Conservation (phyloP, 2,797 vertebrate genomes). For the Emys orbicularis region DNA sequence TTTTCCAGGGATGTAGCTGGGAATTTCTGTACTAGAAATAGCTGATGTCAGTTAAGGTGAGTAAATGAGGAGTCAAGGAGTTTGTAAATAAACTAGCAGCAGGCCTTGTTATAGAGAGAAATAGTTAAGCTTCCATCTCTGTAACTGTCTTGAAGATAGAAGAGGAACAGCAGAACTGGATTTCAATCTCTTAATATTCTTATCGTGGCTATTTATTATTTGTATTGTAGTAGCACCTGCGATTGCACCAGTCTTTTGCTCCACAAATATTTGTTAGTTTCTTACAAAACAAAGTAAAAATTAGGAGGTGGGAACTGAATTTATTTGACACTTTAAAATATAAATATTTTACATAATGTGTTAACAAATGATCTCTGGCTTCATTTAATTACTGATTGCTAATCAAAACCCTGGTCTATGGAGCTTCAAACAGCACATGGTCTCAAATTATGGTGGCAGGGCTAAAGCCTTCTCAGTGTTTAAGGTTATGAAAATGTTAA, state of each 20-base stretch:
- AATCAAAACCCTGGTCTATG: not conserved
- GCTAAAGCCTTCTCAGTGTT: fast-evolving
- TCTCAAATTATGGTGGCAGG: not conserved
- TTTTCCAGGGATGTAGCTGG: not conserved
- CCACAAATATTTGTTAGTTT: not conserved
- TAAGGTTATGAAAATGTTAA: not conserved
- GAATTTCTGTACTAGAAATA: not conserved
- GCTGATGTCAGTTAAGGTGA: not conserved
- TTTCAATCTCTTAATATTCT: not conserved
- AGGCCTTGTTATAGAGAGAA: not conserved
- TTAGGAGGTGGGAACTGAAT: not conserved
- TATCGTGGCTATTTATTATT: not conserved
- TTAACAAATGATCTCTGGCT: not conserved
- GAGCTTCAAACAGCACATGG: not conserved
- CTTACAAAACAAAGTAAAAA: not conserved
- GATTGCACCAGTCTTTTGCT: not conserved
- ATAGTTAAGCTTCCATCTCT: not conserved
- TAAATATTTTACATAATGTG: not conserved
- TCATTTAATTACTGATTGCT: not conserved
- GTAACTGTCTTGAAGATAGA: not conserved
- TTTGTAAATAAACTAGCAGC: not conserved
- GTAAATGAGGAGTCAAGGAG: not conserved
- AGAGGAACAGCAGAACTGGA: not conserved
- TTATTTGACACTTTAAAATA: not conserved
- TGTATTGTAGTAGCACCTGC: not conserved